Conservation (phyloP, 2,797 vertebrate genomes). For the Chrosomus eos region DNA sequence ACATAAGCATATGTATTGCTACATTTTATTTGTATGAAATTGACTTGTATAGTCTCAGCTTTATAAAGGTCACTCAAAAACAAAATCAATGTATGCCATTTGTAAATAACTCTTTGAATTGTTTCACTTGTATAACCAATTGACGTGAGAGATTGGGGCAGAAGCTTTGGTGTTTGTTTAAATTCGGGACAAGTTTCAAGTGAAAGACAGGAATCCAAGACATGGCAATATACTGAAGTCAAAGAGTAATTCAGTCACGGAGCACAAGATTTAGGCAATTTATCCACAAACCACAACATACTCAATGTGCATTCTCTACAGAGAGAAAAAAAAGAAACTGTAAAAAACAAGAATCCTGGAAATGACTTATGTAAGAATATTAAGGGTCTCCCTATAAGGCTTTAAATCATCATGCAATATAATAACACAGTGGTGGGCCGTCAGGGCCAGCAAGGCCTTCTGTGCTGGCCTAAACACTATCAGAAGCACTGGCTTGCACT, state of each 20-base stretch:
- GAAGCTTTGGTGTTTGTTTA: constrained; percentile 18
- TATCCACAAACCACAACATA: constrained; percentile 3
- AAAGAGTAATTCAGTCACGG: constrained; percentile 7
- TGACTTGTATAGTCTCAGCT: too few species aligned
- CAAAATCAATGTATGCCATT: not conserved
- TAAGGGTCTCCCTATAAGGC: not conserved
- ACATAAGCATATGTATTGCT: not conserved
- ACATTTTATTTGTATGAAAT: not conserved
- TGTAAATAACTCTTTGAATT: constrained; percentile 1
- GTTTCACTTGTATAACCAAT: not conserved
- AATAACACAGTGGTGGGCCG: not conserved
- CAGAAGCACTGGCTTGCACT: too few species aligned
- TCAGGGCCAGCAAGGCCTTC: too few species aligned
- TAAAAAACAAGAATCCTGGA: constrained; percentile 7
- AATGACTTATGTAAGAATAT: constrained; percentile 2
- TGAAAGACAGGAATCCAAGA: constrained; percentile 16
- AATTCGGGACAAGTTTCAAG: constrained; percentile 3
- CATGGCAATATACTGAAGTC: constrained; percentile 41
- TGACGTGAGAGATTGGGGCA: not conserved
- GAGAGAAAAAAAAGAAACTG: not conserved
- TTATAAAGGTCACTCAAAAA: not conserved
- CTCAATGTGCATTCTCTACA: constrained; percentile 1
- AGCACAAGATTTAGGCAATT: constrained; percentile 47
- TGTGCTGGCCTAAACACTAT: too few species aligned
- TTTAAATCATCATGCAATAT: not conserved